Evolutionary conservation across 2,113 vertebrate genomes (phyloP).

Genomic region (Tenebrosternarchus preto): DNA sequence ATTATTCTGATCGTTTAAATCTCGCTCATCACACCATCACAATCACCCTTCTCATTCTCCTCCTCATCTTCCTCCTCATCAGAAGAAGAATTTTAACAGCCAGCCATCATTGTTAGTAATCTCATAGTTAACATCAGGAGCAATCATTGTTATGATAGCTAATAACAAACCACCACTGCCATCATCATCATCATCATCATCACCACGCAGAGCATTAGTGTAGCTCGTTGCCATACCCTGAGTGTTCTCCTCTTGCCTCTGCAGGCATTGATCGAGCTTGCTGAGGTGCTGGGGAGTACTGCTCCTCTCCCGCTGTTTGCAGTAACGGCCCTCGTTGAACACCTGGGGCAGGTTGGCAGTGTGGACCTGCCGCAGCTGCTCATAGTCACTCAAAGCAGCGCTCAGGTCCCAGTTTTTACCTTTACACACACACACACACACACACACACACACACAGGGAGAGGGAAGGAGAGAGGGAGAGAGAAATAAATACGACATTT

Average conservation of each 20-base stretch:
- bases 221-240: slow-evolving; percentile 73
- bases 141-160: too few relatives aligned
- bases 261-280: slow-evolving; percentile 78
- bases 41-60: neutral
- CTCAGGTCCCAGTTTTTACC: slow-evolving; percentile 99
- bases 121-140: too few relatives aligned
- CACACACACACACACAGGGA: slow-evolving; percentile 10
- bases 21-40: neutral
- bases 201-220: neutral
- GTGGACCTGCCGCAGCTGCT: slow-evolving; percentile 95
- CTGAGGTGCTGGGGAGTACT: slow-evolving; percentile 80
- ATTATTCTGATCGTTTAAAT: neutral
- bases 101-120: too few relatives aligned
- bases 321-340: slow-evolving; percentile 90
- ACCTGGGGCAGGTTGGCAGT: slow-evolving; percentile 91
- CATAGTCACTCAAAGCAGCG: slow-evolving; percentile 92
- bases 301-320: slow-evolving; percentile 79
- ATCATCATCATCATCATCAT: neutral
- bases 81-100: neutral
- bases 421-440: slow-evolving; percentile 60
- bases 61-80: neutral
- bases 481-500: neutral
- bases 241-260: slow-evolving; percentile 88
- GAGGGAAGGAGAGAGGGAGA: neutral
- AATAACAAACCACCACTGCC: neutral